Evolutionary conservation across 2,888 invertebrate genomes (phyloP).

Genomic region (Sepiola atlantica): DNA sequence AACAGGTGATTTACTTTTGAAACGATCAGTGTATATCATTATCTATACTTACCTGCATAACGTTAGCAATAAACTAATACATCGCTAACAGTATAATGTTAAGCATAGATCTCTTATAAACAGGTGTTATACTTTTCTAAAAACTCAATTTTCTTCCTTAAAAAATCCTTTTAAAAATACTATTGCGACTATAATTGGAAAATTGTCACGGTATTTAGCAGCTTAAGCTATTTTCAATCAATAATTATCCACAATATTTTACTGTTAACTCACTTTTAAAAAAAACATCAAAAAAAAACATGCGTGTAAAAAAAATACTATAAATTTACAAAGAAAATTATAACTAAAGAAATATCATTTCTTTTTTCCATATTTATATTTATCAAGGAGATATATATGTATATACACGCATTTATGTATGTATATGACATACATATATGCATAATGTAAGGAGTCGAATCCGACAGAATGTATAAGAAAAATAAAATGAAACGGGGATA

Average conservation of each 20-base stretch:
- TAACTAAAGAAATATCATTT: neutral
- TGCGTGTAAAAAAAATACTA: neutral
- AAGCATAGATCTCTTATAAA: too few relatives aligned
- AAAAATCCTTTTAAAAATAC: neutral
- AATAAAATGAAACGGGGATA: too few relatives aligned
- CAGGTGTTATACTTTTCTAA: too few relatives aligned
- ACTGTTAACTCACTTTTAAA: neutral
- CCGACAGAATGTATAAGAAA: too few relatives aligned
- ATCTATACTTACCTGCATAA: too few relatives aligned
- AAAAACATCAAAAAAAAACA: neutral
- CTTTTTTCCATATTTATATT: neutral
- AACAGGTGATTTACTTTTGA: neutral
- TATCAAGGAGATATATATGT: slow-evolving; percentile 33
- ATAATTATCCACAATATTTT: slow-evolving; percentile 23
- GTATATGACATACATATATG: neutral
- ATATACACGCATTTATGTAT: slow-evolving; percentile 9
- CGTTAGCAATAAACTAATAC: too few relatives aligned
- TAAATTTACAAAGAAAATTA: neutral
- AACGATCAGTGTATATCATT: too few relatives aligned
- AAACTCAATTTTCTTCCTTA: too few relatives aligned
- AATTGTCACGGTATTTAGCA: neutral
- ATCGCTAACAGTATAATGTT: too few relatives aligned
- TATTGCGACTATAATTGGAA: neutral
- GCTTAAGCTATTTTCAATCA: neutral
- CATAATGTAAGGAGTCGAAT: neutral